phyloP scores from a whole-genome alignment of 2,113 vertebrate species.

The Lepidothrix coronata region DNA sequence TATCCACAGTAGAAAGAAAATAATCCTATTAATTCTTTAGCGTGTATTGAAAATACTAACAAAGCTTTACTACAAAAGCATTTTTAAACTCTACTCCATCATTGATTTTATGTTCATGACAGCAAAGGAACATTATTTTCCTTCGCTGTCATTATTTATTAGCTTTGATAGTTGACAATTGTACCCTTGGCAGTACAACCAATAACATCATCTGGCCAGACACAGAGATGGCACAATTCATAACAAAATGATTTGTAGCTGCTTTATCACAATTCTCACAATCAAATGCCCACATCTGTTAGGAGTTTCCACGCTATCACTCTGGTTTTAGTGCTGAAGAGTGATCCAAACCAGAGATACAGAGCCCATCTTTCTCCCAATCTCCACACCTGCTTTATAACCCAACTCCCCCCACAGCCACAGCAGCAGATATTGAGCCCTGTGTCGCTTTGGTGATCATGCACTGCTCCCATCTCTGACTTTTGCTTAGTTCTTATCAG shows the following conservation, averaged over 20 bases:
- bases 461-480: neutral
- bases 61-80: neutral
- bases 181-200: neutral
- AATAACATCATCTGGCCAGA: neutral
- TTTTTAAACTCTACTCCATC: neutral
- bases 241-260: neutral
- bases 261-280: neutral
- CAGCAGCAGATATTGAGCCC: neutral
- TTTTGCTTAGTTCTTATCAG: neutral
- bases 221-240: neutral
- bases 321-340: neutral
- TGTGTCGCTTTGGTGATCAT: accelerated
- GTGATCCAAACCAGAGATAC: neutral
- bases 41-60: neutral
- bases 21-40: neutral
- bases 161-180: neutral
- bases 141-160: neutral
- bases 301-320: neutral
- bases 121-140: neutral
- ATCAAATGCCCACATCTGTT: neutral
- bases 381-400: too few species aligned
- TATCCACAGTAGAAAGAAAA: neutral
- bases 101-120: neutral
- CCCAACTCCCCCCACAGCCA: neutral
- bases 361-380: neutral